phyloP scores from a whole-genome alignment of 2,888 invertebrate species.

The Erynnis tages region DNA sequence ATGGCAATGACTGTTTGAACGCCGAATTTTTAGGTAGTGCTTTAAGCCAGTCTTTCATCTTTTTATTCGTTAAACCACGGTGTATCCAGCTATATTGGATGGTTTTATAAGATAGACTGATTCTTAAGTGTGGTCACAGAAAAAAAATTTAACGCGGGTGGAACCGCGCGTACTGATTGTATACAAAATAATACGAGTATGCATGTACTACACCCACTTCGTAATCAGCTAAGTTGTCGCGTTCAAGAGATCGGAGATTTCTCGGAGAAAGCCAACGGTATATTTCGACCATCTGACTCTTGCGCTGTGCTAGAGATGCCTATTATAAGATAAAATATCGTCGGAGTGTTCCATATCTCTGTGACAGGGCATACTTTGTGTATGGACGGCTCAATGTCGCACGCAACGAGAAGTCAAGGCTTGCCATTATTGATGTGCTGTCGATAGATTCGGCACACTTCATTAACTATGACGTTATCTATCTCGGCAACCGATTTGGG shows the following conservation, averaged over 20 bases:
- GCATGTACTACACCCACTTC: conserved; percentile 28
- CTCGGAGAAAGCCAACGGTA: conserved; percentile 22
- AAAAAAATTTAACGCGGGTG: no score
- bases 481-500: no score
- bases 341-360: conserved; percentile 13
- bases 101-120: no score
- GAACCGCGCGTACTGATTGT: no score
- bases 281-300: conserved; percentile 26
- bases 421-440: conserved; percentile 48
- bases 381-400: conserved; percentile 39
- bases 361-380: conserved; percentile 30
- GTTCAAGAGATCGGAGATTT: conserved; percentile 30
- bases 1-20: no score
- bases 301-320: conserved; percentile 11
- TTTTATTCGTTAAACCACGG: no score
- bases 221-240: conserved; percentile 36
- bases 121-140: no score
- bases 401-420: conserved; percentile 42
- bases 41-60: no score
- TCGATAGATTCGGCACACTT: conserved; percentile 50
- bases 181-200: no score
- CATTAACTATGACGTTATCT: conserved; percentile 49
- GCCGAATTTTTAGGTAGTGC: no score
- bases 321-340: conserved; percentile 11
- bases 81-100: no score